Conservation (phyloP, 1,140 invertebrate species). For the Solen grandis region DNA sequence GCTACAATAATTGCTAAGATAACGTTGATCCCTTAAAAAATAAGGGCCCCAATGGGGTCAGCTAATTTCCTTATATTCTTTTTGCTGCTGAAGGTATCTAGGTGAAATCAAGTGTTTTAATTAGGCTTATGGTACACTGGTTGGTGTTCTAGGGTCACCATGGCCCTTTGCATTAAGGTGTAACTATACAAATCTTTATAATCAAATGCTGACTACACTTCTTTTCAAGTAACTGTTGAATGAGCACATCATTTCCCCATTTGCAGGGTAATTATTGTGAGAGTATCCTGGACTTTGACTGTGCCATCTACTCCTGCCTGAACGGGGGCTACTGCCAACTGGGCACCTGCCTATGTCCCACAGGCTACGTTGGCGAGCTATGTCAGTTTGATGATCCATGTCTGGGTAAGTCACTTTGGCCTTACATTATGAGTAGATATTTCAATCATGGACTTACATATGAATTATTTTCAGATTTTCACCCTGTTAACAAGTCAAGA, state of each 20-base stretch:
- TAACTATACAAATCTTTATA: too few species aligned
- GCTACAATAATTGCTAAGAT: too few species aligned
- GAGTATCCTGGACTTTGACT: slow-evolving; percentile 27
- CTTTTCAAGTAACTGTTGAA: not conserved
- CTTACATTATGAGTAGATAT: too few species aligned
- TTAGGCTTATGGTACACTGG: not conserved
- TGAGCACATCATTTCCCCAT: not conserved
- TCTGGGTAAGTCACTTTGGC: slow-evolving; percentile 17
- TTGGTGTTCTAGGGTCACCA: not conserved
- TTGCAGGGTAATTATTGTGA: slow-evolving; percentile 37
- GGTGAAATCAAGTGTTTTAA: not conserved
- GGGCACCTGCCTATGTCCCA: slow-evolving; percentile 24
- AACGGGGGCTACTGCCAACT: slow-evolving; percentile 45
- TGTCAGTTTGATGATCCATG: slow-evolving; percentile 32
- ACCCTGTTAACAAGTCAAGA: too few species aligned
- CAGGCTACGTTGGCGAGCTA: slow-evolving; percentile 7
- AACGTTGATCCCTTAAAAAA: too few species aligned
- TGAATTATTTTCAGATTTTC: too few species aligned
- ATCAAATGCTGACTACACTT: too few species aligned
- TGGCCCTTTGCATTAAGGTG: too few species aligned
- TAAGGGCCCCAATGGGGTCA: too few species aligned
- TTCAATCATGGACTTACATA: too few species aligned
- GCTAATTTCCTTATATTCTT: not conserved
- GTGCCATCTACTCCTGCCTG: slow-evolving; percentile 17
- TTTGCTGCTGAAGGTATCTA: not conserved